Base-by-base conservation (phyloP, 2,797 vertebrate genomes). In the Benthosema pterotum region DNA sequence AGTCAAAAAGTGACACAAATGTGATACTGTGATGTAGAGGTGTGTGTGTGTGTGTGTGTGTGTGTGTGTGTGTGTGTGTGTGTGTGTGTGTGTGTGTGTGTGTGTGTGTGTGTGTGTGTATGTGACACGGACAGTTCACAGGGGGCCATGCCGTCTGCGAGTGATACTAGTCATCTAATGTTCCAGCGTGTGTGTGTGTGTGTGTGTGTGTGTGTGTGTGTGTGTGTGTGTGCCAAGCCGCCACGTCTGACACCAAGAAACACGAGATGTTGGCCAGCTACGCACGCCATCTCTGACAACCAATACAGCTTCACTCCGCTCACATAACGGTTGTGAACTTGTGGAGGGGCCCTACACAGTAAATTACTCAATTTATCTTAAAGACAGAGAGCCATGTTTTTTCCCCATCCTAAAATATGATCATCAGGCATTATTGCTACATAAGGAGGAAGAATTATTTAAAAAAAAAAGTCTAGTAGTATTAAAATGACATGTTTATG, bases 101-200 rank as follows among this genome's bases (percentile, higher is more conserved):
- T 22, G 13, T 45, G 42, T 45, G 42, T 45, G 42, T 45, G 16
- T 43, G 42, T 11, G 11, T 22, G 22, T 22, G 22, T 22, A 4
- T 22, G 22, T 22, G 22, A 32, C 28, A 32, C 28, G 28, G 32
- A 11, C 32, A 38, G 32, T 38, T 38, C 32, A 38, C 32, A 38
- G 32, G 32, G 32, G 32, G 32, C 32, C 32, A 9, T 2, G 32
- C 8, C 32, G 32, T 38, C 32, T 38, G 32, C 32, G 57, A 80
- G 60, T 4, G 61, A 81, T 76, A 86, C 73, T 76, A 52, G 42
- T 25, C 50, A 79, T 65, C 67, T 89, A 64, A 60, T 65, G 67
- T 84, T 87, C 46, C 65, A 8, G 54, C 50, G 51, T 22, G 57
- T 60, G 63, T 22, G 57, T 57, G 63, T 0, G 8, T 38, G 60